Conservation (phyloP, 2,888 invertebrate genomes). For the Tetragnatha montana region DNA sequence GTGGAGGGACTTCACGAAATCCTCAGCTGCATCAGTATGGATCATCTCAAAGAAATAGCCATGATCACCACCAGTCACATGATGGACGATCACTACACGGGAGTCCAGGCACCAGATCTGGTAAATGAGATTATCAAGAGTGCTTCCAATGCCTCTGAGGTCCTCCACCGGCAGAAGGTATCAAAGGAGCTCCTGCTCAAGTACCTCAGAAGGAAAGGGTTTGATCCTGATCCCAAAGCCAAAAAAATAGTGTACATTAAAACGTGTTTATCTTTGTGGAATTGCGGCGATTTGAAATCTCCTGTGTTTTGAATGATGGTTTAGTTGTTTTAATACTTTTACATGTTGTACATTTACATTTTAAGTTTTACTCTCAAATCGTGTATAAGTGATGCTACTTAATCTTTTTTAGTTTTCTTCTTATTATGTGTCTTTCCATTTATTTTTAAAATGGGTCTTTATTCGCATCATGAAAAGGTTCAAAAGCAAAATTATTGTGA, state of each 20-base stretch:
- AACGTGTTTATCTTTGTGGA: slow-evolving; percentile 61
- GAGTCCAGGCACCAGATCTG: slow-evolving; percentile 50
- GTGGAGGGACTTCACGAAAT: slow-evolving; percentile 63
- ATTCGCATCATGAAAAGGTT: too few relatives aligned
- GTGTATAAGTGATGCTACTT: background rate
- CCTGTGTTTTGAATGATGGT: slow-evolving; percentile 41
- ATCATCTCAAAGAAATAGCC: slow-evolving; percentile 65
- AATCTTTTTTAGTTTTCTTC: background rate
- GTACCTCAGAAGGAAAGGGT: slow-evolving; percentile 63
- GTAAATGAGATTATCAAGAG: slow-evolving; percentile 59
- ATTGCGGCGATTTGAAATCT: slow-evolving; percentile 61
- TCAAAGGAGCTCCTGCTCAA: slow-evolving; percentile 63
- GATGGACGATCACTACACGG: slow-evolving; percentile 66
- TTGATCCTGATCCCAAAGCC: slow-evolving; percentile 65
- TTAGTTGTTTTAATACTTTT: background rate
- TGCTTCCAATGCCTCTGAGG: slow-evolving; percentile 61
- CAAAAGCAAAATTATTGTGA: too few relatives aligned
- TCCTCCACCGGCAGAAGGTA: slow-evolving; percentile 65
- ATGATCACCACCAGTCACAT: slow-evolving; percentile 68
- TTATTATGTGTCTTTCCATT: background rate
- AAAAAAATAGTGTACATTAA: slow-evolving; percentile 67
- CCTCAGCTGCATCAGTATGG: slow-evolving; percentile 54
- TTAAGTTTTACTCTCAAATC: slow-evolving; percentile 1
- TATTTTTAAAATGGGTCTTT: too few relatives aligned
- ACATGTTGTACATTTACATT: background rate